Base-by-base conservation (phyloP, 2,888 invertebrate species). In the Tetragonisca angustula region DNA sequence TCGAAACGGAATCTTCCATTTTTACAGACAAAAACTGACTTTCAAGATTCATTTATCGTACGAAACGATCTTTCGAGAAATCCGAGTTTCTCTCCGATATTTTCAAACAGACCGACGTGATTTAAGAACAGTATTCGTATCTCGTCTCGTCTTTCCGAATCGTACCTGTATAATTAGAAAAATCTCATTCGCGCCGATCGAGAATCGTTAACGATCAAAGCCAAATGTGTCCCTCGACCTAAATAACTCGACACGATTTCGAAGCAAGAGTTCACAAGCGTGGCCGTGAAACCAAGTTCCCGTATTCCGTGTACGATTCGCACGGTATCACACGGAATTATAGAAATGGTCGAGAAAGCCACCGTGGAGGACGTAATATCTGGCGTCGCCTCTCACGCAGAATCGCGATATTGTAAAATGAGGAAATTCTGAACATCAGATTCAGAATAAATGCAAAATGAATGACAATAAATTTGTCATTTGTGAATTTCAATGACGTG, bases 241-340 rank as follows among this genome's bases (percentile, higher is more conserved):
- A 77, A 73, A 77, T 77, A 70, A 56, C 54, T 73, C 32, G 54
- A 74, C 59, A 62, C 68, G 49, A 76, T 76, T 76, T 52, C 68
- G 27, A 54, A 49, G 43, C 49, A 54, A 79, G 32, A 62, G 24
- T 62, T 50, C 65, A 36, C 3, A 13, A 13, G 9, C 19, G 24
- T 64, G 69, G 13, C 79, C 69, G 49, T 79, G 79, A 76, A 79
- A 76, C 15, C 54, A 24, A 32, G 76, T 76, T 69, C 54, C 68
- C 9, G 36, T 62, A 62, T 76, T 74, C 65, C 24, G 65, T 49
- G 11, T 59, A 56, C 65, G 56, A 75, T 67, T 59, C 27, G n/a
- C 27, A 9, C 54, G 52, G 24, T 49, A 19, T 69, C 69, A 24
- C 54, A 59, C 32, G 32, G 54, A 24, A 43, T 56, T 21, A 36